These are phyloP conservation scores for Hepsetus odoe DNA, from an alignment of 2,113 vertebrate genomes.

Conservation along the genomic window DNA sequence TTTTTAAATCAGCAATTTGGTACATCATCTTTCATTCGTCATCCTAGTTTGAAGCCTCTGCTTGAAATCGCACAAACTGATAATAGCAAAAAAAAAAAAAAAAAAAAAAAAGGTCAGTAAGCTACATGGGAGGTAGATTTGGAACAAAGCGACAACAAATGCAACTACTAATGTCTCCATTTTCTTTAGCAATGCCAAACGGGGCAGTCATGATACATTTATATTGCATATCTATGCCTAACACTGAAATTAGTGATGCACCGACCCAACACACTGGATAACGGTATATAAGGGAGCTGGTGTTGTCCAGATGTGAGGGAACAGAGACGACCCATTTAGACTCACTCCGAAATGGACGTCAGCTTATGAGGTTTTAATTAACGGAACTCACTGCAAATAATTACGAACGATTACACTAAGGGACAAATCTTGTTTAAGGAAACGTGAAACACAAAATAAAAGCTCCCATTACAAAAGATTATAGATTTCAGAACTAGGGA, in stretches of 20 bases:
- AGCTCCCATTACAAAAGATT: too few relatives aligned
- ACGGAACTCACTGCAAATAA: too few relatives aligned
- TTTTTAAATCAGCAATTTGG: slow-evolving; percentile 11
- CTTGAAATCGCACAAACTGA: background rate
- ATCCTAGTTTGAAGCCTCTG: background rate
- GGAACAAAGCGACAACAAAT: background rate
- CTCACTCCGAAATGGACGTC: too few relatives aligned
- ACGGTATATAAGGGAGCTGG: too few relatives aligned
- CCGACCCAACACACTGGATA: too few relatives aligned
- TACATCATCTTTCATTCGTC: background rate
- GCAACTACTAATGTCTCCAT: background rate
- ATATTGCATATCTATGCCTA: slow-evolving; percentile 12
- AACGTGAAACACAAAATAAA: too few relatives aligned
- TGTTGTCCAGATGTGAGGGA: too few relatives aligned
- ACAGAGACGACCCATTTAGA: too few relatives aligned
- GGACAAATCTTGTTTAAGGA: too few relatives aligned
- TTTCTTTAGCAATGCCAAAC: background rate
- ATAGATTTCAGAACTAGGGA: too few relatives aligned
- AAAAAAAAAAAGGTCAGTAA: background rate
- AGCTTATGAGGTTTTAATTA: too few relatives aligned
- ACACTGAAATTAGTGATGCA: background rate
- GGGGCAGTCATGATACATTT: background rate
- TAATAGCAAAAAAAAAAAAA: background rate
- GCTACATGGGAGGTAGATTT: background rate
- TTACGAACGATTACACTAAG: too few relatives aligned